phyloP scores from a whole-genome alignment of 2,888 invertebrate species.

The Electrophaes corylata region DNA sequence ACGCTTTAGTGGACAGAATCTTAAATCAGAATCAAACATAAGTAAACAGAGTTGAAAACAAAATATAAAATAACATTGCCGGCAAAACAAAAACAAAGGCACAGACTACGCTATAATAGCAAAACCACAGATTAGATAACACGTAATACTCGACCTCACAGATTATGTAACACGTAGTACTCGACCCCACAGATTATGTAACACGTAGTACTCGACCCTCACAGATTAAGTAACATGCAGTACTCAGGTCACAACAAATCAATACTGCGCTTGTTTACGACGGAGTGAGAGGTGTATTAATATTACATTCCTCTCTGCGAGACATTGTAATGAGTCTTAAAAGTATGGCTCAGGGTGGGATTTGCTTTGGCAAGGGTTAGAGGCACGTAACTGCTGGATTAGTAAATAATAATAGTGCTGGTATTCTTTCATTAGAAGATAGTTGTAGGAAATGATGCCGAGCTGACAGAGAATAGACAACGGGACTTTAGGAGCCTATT shows the following conservation, averaged over 20 bases:
- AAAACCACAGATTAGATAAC: neutral
- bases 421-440: neutral
- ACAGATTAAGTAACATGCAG: conserved; percentile 15
- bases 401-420: neutral
- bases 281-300: conserved; percentile 14
- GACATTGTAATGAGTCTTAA: conserved; percentile 1
- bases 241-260: conserved; percentile 26
- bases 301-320: conserved; percentile 10
- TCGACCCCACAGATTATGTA: conserved; percentile 1
- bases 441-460: neutral
- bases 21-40: neutral
- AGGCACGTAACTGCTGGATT: conserved; percentile 5
- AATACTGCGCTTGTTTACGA: conserved; percentile 35
- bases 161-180: neutral
- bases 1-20: neutral
- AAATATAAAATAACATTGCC: conserved; percentile 8
- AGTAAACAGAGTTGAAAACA: conserved; percentile 1
- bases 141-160: neutral
- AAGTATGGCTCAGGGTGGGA: neutral
- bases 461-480: neutral
- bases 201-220: conserved; percentile 1
- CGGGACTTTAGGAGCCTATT: neutral
- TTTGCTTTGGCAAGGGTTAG: conserved; percentile 7
- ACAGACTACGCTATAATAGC: conserved; percentile 15
- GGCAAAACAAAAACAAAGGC: conserved; percentile 29